phyloP scores from a whole-genome alignment of 2,113 vertebrate species.

The Clarias macrocephalus region DNA sequence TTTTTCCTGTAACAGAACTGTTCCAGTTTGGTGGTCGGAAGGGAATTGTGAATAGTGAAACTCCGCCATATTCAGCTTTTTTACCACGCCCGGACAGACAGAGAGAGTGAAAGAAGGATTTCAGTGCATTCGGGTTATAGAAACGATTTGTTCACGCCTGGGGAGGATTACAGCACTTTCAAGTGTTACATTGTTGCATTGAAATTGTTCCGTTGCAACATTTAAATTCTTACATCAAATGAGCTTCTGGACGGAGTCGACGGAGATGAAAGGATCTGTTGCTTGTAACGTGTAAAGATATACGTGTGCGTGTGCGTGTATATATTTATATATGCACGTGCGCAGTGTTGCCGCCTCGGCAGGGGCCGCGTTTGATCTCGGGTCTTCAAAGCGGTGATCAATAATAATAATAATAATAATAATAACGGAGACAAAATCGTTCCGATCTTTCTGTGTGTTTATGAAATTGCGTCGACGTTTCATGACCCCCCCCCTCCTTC shows the following conservation, averaged over 20 bases:
- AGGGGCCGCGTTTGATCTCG: background rate
- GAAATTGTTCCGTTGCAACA: background rate
- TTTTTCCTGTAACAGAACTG: constrained; percentile 34
- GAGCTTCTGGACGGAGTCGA: too few species aligned
- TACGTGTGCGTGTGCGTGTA: background rate
- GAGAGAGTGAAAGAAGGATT: constrained; percentile 26
- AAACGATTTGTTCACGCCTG: background rate
- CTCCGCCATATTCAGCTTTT: constrained; percentile 65
- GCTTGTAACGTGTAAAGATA: constrained; percentile 3
- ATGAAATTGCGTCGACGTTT: constrained; percentile 33
- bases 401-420: background rate
- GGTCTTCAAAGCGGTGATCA: background rate
- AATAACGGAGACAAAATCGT: background rate
- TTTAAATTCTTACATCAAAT: too few species aligned
- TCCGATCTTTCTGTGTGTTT: background rate
- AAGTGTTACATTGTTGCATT: background rate
- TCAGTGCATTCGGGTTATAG: background rate
- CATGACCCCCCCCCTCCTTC: background rate
- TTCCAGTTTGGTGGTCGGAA: constrained; percentile 42
- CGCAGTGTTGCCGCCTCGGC: background rate
- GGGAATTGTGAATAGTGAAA: constrained; percentile 60
- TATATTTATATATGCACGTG: background rate
- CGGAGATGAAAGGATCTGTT: constrained; percentile 26
- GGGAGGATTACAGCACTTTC: constrained; percentile 40
- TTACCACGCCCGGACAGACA: constrained; percentile 68